Evolutionary conservation across 2,888 invertebrate species (phyloP).

Genomic region (Rhorus exstirpatorius): DNA sequence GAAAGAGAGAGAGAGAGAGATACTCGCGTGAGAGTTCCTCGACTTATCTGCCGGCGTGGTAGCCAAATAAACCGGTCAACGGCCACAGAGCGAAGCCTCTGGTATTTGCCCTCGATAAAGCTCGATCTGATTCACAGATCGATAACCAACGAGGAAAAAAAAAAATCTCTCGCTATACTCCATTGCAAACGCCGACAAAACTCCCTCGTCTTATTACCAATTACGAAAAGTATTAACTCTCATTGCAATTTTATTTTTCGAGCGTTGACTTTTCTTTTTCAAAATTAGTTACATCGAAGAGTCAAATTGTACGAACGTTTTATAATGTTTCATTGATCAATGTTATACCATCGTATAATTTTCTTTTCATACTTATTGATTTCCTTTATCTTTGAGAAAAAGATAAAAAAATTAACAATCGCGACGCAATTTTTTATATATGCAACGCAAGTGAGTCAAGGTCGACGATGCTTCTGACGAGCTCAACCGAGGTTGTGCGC

Average conservation of each 20-base stretch:
- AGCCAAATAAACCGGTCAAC: conserved; percentile 69
- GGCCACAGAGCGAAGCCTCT: conserved; percentile 59
- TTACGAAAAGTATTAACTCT: neutral
- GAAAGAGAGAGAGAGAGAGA: conserved; percentile 20
- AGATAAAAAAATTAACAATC: too few species aligned
- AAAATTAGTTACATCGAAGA: too few species aligned
- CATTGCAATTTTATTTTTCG: neutral
- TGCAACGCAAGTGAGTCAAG: conserved; percentile 66
- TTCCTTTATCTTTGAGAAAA: neutral
- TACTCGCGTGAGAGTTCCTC: conserved; percentile 64
- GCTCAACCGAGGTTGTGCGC: conserved; percentile 6
- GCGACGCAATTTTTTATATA: conserved; percentile 54
- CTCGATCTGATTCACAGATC: conserved; percentile 42
- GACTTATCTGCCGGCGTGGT: conserved; percentile 61
- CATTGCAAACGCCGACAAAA: neutral
- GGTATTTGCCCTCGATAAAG: conserved; percentile 61
- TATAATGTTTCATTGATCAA: too few species aligned
- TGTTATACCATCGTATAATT: too few species aligned
- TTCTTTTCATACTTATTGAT: too few species aligned
- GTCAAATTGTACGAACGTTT: too few species aligned
- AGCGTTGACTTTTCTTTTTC: neutral
- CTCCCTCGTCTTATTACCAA: too few species aligned
- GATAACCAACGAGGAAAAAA: conserved; percentile 4
- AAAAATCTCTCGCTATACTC: neutral
- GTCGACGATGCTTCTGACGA: conserved; percentile 49